These are phyloP conservation scores for Endotricha flammealis DNA, from an alignment of 2,888 invertebrate species.

Conservation along the genomic window DNA sequence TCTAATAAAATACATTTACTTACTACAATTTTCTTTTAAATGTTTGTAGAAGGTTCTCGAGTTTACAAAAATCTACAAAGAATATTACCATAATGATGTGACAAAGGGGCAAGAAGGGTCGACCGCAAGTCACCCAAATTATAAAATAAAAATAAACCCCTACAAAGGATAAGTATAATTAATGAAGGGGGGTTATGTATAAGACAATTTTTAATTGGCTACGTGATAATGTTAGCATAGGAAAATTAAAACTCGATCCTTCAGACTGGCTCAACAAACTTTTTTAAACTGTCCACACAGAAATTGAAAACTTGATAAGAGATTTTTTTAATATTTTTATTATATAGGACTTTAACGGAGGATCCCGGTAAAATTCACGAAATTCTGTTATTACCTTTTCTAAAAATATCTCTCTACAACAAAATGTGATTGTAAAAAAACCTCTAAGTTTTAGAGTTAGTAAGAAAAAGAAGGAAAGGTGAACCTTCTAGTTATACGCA, in stretches of 20 bases:
- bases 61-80: background rate
- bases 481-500: too few relatives aligned
- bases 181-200: conserved; percentile 37
- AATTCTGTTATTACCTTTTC: too few relatives aligned
- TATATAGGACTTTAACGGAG: too few relatives aligned
- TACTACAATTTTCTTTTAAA: background rate
- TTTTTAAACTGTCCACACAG: conserved; percentile 22
- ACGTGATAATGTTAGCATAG: conserved; percentile 47
- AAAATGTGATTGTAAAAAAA: too few relatives aligned
- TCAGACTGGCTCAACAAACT: conserved; percentile 26
- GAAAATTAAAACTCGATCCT: conserved; percentile 44
- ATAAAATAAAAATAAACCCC: conserved; percentile 40
- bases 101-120: conserved; percentile 6
- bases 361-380: too few relatives aligned
- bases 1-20: too few relatives aligned
- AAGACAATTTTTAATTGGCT: conserved; percentile 55
- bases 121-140: conserved; percentile 21
- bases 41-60: too few relatives aligned
- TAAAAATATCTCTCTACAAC: too few relatives aligned
- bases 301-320: conserved; percentile 13
- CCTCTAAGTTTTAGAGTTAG: too few relatives aligned
- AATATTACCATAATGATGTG: background rate
- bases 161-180: conserved; percentile 35
- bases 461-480: too few relatives aligned
- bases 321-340: too few relatives aligned